Evolutionary conservation across 2,888 invertebrate genomes (phyloP), one percentile per base, ranked within the genome.

Genomic region (Noctua janthe): DNA sequence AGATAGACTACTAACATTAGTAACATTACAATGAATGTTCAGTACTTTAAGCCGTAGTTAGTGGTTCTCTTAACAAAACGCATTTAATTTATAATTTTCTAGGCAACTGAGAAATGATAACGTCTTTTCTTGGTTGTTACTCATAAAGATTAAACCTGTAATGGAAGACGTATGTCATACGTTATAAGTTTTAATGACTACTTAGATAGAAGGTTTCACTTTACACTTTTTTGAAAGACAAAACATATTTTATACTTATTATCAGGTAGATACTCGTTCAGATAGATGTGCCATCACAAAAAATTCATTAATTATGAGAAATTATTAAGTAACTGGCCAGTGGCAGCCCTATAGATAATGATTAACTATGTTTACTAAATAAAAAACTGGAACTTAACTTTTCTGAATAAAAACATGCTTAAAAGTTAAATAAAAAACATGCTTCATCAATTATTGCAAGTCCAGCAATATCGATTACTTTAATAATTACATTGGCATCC

Each of bases 401-500:
- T 78, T 76, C 56, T 75, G 79, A 84, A 51, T 76, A 71, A 78
- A 79, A 79, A 59, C 51, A 29, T 35, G n/a, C 47, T 15, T 47
- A 64, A 62, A 77, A 79, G 10, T 76, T 66, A 39, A 20, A 66
- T 20, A 78, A 79, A 64, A 79, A 78, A 78, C 51, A 35, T 66
- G 20, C 47, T 20, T 47, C 82, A 89, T 88, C 88, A 74, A 78
- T 84, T 90, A 70, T 86, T 81, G 66, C 75, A 84, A 90, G 90
- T 88, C 87, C 88, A 88, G 87, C 87, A 87, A 90, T 93, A 92
- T 92, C 90, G 92, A 93, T 94, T 92, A 91, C 88, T 92, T 89
- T 87, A 91, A 92, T 94, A 94, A 94, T 94, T 93, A 92, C 91
- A 92, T 93, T 91, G 93, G 93, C 91, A 94, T 95, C 95, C 92